These are phyloP conservation scores for Nemoura dubitans DNA, from an alignment of 2,888 invertebrate genomes.

Conservation along the genomic window DNA sequence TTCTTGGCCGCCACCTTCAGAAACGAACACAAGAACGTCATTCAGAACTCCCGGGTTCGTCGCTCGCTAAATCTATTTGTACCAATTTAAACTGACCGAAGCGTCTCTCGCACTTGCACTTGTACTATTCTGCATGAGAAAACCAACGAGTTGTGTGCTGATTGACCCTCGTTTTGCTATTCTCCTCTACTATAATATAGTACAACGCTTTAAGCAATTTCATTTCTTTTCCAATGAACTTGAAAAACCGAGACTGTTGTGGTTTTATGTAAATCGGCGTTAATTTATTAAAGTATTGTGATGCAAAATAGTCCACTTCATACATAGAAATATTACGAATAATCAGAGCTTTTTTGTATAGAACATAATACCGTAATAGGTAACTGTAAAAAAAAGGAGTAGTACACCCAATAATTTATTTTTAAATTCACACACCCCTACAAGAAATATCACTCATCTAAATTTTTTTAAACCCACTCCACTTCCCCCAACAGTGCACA, in stretches of 20 bases:
- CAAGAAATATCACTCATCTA: background rate
- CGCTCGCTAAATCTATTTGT: constrained; percentile 12
- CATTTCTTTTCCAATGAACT: background rate
- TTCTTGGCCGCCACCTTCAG: background rate
- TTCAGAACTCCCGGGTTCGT: background rate
- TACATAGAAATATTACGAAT: background rate
- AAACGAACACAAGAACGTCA: background rate
- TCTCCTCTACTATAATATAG: too few species aligned
- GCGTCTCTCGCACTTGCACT: background rate
- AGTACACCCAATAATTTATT: background rate
- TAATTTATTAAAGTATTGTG: background rate
- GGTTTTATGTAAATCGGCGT: background rate
- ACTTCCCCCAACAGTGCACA: background rate
- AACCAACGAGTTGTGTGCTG: background rate
- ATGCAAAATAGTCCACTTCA: background rate
- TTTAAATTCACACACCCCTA: background rate
- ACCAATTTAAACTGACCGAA: background rate
- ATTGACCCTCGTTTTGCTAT: background rate
- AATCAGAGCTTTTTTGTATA: background rate
- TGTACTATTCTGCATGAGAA: background rate
- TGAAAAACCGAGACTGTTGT: background rate
- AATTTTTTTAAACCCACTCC: background rate
- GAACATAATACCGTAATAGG: background rate
- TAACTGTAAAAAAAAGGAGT: too few species aligned
- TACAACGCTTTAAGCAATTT: too few species aligned